These are phyloP conservation scores for Brachystomella parvula DNA, from an alignment of 1,140 invertebrate genomes.

Conservation along the genomic window DNA sequence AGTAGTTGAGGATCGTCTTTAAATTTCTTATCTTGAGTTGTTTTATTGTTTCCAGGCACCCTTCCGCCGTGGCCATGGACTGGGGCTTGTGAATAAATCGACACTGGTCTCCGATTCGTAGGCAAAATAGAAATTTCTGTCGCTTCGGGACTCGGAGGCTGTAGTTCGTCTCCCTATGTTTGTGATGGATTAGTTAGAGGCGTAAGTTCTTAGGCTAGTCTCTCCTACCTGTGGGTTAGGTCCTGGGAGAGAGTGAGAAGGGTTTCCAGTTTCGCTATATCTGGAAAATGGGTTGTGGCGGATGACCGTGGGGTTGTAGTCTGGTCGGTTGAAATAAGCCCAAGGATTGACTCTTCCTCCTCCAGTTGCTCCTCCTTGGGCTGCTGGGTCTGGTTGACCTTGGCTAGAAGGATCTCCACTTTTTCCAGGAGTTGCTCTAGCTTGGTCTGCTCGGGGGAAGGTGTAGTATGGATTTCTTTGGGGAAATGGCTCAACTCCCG, in stretches of 20 bases:
- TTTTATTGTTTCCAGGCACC: constrained; percentile 19
- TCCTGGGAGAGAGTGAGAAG: not conserved
- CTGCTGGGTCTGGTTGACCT: not conserved
- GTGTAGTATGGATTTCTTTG: too few species aligned
- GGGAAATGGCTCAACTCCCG: too few species aligned
- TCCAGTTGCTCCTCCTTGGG: not conserved
- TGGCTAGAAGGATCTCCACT: not conserved
- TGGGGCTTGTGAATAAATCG: constrained; percentile 27
- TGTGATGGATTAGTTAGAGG: not conserved
- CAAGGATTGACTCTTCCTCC: not conserved
- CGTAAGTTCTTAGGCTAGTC: not conserved
- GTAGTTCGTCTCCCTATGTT: not conserved
- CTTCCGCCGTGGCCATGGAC: constrained; percentile 21
- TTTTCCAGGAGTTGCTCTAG: not conserved
- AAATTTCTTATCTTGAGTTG: constrained; percentile 27
- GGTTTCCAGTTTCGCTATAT: not conserved
- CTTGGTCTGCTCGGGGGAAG: not conserved
- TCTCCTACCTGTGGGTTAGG: not conserved
- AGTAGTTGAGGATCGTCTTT: constrained; percentile 26
- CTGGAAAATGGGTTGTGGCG: not conserved
- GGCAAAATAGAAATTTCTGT: constrained; percentile 15
- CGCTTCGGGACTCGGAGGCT: constrained; percentile 6
- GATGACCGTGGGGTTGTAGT: not conserved
- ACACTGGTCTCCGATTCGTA: constrained; percentile 20
- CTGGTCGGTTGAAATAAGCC: not conserved